A percentile compares a stretch with the other conserved stretches of the same genome.
Conservation (phyloP, 2,888 invertebrate species). For the Nephrotoma guestfalica region DNA sequence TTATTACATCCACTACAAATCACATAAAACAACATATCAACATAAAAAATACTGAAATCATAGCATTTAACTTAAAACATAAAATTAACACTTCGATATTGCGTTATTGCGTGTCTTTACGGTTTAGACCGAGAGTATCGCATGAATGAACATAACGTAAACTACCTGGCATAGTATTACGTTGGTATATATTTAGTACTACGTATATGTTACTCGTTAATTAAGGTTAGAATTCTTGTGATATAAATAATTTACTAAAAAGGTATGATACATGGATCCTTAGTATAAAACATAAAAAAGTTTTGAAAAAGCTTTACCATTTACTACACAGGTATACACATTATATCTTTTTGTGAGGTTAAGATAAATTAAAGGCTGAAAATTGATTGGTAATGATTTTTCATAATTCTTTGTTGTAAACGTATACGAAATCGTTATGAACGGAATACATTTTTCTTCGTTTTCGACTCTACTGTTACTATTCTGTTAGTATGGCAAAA, state of each 20-base stretch:
- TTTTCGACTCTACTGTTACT: neutral
- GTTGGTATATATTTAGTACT: neutral
- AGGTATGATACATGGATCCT: neutral
- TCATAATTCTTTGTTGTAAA: neutral
- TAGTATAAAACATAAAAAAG: neutral
- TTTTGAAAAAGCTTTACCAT: neutral
- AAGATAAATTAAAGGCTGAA: neutral
- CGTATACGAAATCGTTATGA: neutral
- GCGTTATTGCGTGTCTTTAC: neutral
- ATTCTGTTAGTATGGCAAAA: neutral
- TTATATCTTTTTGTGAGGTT: neutral
- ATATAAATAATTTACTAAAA: neutral
- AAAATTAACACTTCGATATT: neutral
- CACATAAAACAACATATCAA: neutral
- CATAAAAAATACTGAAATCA: neutral
- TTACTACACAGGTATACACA: neutral
- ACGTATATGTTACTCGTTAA: neutral
- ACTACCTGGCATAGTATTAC: neutral
- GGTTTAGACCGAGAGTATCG: neutral
- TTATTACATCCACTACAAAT: neutral
- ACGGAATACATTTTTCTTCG: neutral
- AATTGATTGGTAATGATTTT: neutral
- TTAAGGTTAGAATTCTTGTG: neutral
- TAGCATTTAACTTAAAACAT: neutral
- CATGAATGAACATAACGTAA: neutral